Percentiles rank a stretch among this genome's conserved stretches.
phyloP scores from a whole-genome alignment of 2,797 vertebrate genomes.

The Eleutherodactylus coqui region DNA sequence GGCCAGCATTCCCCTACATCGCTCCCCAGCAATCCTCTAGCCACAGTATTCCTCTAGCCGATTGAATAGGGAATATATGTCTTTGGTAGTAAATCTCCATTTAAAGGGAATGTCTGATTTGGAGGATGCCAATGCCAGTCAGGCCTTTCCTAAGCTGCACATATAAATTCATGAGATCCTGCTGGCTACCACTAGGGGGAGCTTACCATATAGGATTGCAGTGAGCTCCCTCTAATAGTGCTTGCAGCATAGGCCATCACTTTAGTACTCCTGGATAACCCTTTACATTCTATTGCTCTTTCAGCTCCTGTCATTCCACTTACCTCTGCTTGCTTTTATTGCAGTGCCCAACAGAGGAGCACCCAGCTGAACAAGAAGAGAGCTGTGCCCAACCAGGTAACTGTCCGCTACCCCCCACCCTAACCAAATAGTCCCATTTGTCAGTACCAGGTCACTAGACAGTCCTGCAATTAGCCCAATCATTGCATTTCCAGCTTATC shows the following conservation, averaged over 20 bases:
- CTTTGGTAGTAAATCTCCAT: too few species aligned
- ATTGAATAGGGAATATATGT: too few species aligned
- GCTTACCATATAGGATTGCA: not conserved
- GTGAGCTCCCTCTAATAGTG: not conserved
- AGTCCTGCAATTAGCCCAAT: not conserved
- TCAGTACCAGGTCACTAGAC: not conserved
- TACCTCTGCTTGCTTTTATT: not conserved
- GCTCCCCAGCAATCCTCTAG: too few species aligned
- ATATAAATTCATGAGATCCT: too few species aligned
- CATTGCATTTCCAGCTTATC: not conserved
- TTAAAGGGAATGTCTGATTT: too few species aligned
- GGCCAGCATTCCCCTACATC: too few species aligned
- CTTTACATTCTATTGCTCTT: not conserved
- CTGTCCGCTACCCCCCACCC: not conserved
- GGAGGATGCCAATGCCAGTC: too few species aligned
- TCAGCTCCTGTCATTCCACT: not conserved
- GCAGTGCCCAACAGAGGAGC: slow-evolving; percentile 93
- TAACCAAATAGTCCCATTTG: not conserved
- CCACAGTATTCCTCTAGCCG: too few species aligned
- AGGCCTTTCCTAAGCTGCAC: too few species aligned
- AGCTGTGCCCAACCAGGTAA: slow-evolving; percentile 94
- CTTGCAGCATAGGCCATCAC: too few species aligned
- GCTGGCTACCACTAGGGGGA: not conserved
- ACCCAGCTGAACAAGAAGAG: slow-evolving; percentile 92
- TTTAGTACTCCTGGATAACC: too few species aligned